A percentile compares a stretch with the other conserved stretches of the same genome.
Evolutionary conservation across 2,888 invertebrate genomes (phyloP).

Genomic region (Hypomecis atomaria): DNA sequence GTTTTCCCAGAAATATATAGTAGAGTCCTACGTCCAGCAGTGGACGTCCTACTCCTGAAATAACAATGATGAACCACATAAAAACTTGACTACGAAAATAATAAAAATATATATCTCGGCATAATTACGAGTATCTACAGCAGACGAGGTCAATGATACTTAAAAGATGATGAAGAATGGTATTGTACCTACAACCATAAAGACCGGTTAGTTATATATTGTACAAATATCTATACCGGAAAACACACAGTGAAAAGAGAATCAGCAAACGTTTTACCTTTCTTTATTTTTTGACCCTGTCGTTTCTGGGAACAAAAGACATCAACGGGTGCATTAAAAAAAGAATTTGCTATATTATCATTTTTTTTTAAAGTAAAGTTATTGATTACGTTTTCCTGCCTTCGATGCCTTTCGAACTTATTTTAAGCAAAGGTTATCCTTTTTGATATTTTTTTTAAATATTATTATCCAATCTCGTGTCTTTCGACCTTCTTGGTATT

Average conservation of each 20-base stretch:
- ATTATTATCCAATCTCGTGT: not conserved
- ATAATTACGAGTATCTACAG: too few relatives aligned
- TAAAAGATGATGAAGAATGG: too few relatives aligned
- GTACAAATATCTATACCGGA: not conserved
- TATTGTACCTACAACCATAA: too few relatives aligned
- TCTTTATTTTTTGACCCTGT: constrained; percentile 5
- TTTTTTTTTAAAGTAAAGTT: not conserved
- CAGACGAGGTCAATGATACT: too few relatives aligned
- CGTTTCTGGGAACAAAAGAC: constrained; percentile 14
- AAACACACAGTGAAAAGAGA: not conserved
- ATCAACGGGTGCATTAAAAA: constrained; percentile 18
- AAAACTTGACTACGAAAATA: too few relatives aligned
- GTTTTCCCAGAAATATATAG: too few relatives aligned
- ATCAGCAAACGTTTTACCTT: not conserved
- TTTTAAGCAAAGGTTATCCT: constrained; percentile 2
- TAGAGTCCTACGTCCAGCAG: too few relatives aligned
- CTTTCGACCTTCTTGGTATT: constrained; percentile 1
- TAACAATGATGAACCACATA: too few relatives aligned
- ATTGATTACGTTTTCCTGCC: not conserved
- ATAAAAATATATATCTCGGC: too few relatives aligned
- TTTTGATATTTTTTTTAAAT: constrained; percentile 2
- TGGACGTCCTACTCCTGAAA: too few relatives aligned
- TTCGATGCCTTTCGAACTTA: constrained; percentile 8
- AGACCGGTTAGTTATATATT: not conserved
- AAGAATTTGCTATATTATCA: not conserved